Evolutionary conservation across 2,113 vertebrate species (phyloP), one percentile per base, ranked within the genome.

Genomic region (Sterrhoptilus dennistouni): DNA sequence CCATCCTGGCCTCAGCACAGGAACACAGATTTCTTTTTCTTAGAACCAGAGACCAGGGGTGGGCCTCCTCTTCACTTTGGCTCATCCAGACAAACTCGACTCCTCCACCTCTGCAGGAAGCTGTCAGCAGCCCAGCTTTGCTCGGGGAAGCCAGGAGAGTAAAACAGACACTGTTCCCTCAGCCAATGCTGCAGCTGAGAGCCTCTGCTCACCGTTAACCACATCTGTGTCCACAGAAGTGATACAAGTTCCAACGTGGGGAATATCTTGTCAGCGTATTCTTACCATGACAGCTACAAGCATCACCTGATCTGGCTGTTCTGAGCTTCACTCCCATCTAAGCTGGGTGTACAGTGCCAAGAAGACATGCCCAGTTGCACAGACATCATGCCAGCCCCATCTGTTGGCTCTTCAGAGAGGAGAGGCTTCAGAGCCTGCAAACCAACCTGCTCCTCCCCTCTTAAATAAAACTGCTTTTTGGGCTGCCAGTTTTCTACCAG

Each of bases 161-260:
- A 8, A 14, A 50, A 44, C 18, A 78, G 44, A 24, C 17, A 2
- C 63, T 45, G 59, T 31, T 83, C 8, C 17, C 45, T 22, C 24
- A 52, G 50, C 14, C 47, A 68, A 14, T 1, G 1, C 42, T 47
- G 59, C 7, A 3, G 54, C 72, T 18, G 18, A 54, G 52, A 82
- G 40, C 24, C 49, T 54, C 57, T 57, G 25, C 60, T 88, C 63
- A 36, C 57, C 19, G 23, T 47, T 90, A 83, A 68, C n/a, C 19
- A 31, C 50, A 79, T 64, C 52, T 80, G 27, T 85, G 79, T 36
- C 44, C 69, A 71, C 33, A 56, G 50, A 87, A 78, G 20, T 20
- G 14, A 28, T 25, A n/a, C 1, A 3, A 61, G 29, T 50, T 42
- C 19, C 63, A 14, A 4, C 3, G 12, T 1, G 16, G 23, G 15